Evolutionary conservation across 2,888 invertebrate genomes (phyloP).

Genomic region (Dasysyrphus albostriatus): DNA sequence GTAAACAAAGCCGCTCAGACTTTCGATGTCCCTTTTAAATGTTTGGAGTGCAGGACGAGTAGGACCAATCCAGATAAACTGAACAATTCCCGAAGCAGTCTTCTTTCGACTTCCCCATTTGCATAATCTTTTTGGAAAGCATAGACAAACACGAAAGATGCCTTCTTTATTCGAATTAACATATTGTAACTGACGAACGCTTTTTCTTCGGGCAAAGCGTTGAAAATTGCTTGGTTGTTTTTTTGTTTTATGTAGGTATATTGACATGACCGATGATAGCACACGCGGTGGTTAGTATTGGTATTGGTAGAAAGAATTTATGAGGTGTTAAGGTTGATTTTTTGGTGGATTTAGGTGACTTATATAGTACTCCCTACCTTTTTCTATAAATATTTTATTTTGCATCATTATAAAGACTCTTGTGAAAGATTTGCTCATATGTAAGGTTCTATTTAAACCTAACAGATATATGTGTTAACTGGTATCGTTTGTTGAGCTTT

Average conservation of each 20-base stretch:
- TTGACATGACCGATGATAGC: too few species aligned
- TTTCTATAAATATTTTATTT: neutral
- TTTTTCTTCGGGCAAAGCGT: neutral
- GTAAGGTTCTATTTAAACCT: too few species aligned
- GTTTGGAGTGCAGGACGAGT: neutral
- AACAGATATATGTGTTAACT: too few species aligned
- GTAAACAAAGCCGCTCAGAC: slow-evolving; percentile 20
- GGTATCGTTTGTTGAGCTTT: too few species aligned
- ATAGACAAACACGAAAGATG: slow-evolving; percentile 21
- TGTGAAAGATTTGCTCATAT: too few species aligned
- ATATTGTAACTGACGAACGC: slow-evolving; percentile 32
- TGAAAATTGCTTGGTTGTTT: neutral
- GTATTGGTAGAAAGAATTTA: neutral
- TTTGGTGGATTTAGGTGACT: neutral
- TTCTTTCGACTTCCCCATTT: slow-evolving; percentile 50
- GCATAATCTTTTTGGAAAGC: slow-evolving; percentile 61
- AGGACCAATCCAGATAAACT: slow-evolving; percentile 14
- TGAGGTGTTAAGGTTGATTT: neutral
- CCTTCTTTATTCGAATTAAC: slow-evolving; percentile 42
- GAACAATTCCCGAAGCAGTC: slow-evolving; percentile 43
- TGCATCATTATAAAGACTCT: too few species aligned
- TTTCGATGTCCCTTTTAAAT: neutral
- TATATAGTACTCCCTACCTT: neutral
- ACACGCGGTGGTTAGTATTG: too few species aligned
- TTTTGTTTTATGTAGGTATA: too few species aligned